Percentiles rank a stretch among this genome's conserved stretches.
Conservation (phyloP, 2,888 invertebrate genomes). For the Drosophila paranaensis region DNA sequence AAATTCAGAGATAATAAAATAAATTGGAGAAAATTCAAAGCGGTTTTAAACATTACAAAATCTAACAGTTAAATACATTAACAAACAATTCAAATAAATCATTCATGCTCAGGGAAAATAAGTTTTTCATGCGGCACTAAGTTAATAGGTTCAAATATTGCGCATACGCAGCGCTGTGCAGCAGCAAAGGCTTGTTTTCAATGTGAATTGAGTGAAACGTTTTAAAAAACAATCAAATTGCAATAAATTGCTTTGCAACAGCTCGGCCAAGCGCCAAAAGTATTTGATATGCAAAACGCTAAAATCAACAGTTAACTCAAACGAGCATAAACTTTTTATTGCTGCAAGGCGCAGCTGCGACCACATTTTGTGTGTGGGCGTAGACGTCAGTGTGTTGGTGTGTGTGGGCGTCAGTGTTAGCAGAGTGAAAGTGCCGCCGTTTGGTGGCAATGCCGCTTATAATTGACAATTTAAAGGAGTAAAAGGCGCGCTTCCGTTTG, state of each 20-base stretch:
- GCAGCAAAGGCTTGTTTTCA: too few relatives aligned
- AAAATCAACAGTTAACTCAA: conserved; percentile 19
- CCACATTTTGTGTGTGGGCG: conserved; percentile 4
- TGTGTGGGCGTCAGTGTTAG: conserved; percentile 10
- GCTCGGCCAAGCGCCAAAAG: not conserved
- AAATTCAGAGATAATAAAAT: conserved; percentile 9
- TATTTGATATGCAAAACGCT: conserved; percentile 5
- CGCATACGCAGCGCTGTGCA: conserved; percentile 22
- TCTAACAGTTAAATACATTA: not conserved
- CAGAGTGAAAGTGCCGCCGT: conserved; percentile 25
- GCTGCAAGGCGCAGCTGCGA: conserved; percentile 17
- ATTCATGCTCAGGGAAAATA: not conserved
- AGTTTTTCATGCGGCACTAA: conserved; percentile 5
- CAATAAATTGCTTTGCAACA: conserved; percentile 12
- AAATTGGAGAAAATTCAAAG: not conserved
- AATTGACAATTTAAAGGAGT: conserved; percentile 43
- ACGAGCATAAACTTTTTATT: conserved; percentile 21
- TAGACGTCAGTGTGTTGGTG: conserved; percentile 7
- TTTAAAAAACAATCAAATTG: not conserved
- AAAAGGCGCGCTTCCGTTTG: conserved; percentile 42
- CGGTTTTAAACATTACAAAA: not conserved
- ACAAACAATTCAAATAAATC: not conserved
- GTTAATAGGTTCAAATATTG: conserved; percentile 12
- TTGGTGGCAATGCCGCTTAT: conserved; percentile 31
- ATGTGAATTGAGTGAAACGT: not conserved